phyloP scores from a whole-genome alignment of 2,113 vertebrate genomes.

The Pomatostomus ruficeps region DNA sequence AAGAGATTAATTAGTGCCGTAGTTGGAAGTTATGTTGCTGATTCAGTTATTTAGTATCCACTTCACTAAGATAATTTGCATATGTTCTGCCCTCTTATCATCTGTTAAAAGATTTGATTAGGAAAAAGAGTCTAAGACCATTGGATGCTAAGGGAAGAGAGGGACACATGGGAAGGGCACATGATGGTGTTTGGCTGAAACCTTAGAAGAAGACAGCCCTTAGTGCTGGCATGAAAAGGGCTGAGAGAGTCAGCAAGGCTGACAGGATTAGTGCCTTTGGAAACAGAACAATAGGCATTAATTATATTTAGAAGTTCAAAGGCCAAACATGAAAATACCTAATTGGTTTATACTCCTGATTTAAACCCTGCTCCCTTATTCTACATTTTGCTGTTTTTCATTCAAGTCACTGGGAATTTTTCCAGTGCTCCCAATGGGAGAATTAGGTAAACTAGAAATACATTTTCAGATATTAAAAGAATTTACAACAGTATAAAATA shows the following conservation, averaged over 20 bases:
- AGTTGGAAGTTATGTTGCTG: constrained; percentile 23
- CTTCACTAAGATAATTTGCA: constrained; percentile 13
- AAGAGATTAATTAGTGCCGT: constrained; percentile 30
- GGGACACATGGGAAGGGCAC: background rate
- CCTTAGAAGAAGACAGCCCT: background rate
- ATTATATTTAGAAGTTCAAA: constrained; percentile 27
- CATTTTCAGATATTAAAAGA: background rate
- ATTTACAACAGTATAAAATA: background rate
- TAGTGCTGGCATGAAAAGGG: background rate
- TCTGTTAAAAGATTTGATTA: constrained; percentile 18
- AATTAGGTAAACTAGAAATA: background rate
- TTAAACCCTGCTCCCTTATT: background rate
- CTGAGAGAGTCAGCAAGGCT: background rate
- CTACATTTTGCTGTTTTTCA: background rate
- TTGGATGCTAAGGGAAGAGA: background rate
- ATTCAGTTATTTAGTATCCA: constrained; percentile 49
- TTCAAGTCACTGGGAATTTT: background rate
- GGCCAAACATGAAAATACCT: background rate
- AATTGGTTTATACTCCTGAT: constrained; percentile 4
- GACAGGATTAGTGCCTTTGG: background rate
- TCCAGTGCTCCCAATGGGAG: background rate
- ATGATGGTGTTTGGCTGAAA: background rate
- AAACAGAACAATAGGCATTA: background rate
- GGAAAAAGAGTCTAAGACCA: background rate
- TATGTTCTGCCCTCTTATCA: constrained; percentile 4